phyloP scores from a whole-genome alignment of 2,113 vertebrate species.

The Halichoerus grypus region DNA sequence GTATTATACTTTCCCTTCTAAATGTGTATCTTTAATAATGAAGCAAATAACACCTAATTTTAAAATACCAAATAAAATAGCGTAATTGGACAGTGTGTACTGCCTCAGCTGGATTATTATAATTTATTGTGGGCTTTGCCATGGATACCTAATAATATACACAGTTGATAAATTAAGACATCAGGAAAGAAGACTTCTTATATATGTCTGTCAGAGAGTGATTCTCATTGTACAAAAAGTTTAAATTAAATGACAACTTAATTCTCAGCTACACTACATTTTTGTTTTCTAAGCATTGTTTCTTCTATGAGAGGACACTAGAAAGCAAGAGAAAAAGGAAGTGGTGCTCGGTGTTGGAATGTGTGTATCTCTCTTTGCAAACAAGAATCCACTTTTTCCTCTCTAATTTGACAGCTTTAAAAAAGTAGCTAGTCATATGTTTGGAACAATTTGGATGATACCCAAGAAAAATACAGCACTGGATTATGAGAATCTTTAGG shows the following conservation, averaged over 20 bases:
- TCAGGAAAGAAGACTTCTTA: background rate
- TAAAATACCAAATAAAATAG: conserved; percentile 56
- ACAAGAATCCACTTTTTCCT: background rate
- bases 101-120: background rate
- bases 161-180: conserved; percentile 38
- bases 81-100: background rate
- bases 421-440: background rate
- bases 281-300: background rate
- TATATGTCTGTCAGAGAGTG: background rate
- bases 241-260: conserved; percentile 27
- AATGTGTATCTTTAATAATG: conserved; percentile 23
- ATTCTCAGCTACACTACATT: background rate
- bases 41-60: conserved; percentile 50
- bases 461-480: background rate
- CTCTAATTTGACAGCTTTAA: background rate
- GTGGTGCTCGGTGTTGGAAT: background rate
- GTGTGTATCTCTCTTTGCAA: conserved; percentile 32
- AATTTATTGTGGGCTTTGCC: background rate
- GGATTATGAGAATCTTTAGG: background rate
- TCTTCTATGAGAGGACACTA: background rate
- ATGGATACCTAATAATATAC: background rate
- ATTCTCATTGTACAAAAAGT: background rate
- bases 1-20: conserved; percentile 24
- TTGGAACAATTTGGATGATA: background rate
- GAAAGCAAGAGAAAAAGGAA: background rate